A percentile compares a stretch with the other conserved stretches of the same genome.
Evolutionary conservation across 2,888 invertebrate genomes (phyloP).

Genomic region (Sarcophaga variegata): DNA sequence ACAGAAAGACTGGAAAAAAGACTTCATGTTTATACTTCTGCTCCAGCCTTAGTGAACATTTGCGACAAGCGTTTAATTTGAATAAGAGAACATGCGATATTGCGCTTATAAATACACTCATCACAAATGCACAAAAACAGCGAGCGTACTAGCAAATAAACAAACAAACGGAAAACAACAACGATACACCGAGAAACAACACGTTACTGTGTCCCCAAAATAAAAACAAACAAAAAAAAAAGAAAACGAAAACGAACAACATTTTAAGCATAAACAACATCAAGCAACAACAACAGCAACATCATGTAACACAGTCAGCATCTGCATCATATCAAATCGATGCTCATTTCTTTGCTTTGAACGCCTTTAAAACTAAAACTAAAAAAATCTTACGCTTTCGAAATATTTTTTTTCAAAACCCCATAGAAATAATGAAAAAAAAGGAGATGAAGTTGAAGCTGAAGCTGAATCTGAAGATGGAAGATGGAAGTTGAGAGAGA

Average conservation of each 20-base stretch:
- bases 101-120: conserved; percentile 70
- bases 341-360: background rate
- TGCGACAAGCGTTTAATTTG: conserved; percentile 70
- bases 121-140: conserved; percentile 65
- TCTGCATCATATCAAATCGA: conserved; percentile 62
- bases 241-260: conserved; percentile 35
- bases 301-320: conserved; percentile 38
- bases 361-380: too few relatives aligned
- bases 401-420: too few relatives aligned
- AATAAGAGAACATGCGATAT: conserved; percentile 72
- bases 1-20: background rate
- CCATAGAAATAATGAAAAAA: background rate
- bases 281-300: background rate
- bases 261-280: conserved; percentile 45
- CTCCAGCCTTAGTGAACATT: conserved; percentile 29
- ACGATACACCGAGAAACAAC: conserved; percentile 13
- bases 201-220: conserved; percentile 31
- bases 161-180: conserved; percentile 39
- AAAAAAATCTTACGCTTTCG: too few relatives aligned
- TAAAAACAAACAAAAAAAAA: too few relatives aligned
- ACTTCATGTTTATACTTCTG: conserved; percentile 12
- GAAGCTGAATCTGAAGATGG: background rate
- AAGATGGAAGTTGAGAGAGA: conserved; percentile 43
- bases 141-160: conserved; percentile 62
- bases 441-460: too few relatives aligned